Base-by-base conservation (phyloP, 1,140 invertebrate genomes). In the Lordiphosa clarofinis region DNA sequence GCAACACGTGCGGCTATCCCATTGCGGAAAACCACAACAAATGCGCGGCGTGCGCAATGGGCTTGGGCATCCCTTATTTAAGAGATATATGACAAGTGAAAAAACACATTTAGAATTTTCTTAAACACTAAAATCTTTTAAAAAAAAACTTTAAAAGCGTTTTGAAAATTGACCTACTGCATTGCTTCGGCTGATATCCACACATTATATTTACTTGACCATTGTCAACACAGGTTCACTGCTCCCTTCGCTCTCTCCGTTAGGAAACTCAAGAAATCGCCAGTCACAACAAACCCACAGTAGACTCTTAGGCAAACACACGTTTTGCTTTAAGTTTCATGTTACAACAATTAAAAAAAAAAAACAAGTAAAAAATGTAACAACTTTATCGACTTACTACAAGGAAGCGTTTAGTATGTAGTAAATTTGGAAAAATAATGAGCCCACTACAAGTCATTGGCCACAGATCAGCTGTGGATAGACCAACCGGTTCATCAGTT, bases 401-500 rank as follows among this genome's bases (percentile, higher is more conserved):
- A 15, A 42, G 40, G 11, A 35, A 47, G 5, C 28, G 28, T 5
- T 28, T 28, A 7, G 6, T 2, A 31, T 31, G 28, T 31, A 31
- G 28, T 64, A 64, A 64, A 12, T 12, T 64, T 5, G 5, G 19
- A 47, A 3, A 64, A 36, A 13, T 64, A 64, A 64, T 64, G 60
- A 7, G 40, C 40, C 59, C 1, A 6, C 5, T 5, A 24, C 21
- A 9, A 19, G 35, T 21, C 15, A 13, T 10, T n/a, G 24, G 12
- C 21, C 60, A 64, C 54, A 13, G 61, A 55, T 64, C 61, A 64
- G 59, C 60, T 64, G 61, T 36, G 52, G 39, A 55, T 54, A 63
- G 59, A 24, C 48, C 48, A 64, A 64, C 61, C 4, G 48, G 61
- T 64, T 64, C 28, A n/a, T 10, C 1, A 19, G 24, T 21, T 47